Evolutionary conservation across 2,888 invertebrate genomes (phyloP).

Genomic region (Artemia sinica): DNA sequence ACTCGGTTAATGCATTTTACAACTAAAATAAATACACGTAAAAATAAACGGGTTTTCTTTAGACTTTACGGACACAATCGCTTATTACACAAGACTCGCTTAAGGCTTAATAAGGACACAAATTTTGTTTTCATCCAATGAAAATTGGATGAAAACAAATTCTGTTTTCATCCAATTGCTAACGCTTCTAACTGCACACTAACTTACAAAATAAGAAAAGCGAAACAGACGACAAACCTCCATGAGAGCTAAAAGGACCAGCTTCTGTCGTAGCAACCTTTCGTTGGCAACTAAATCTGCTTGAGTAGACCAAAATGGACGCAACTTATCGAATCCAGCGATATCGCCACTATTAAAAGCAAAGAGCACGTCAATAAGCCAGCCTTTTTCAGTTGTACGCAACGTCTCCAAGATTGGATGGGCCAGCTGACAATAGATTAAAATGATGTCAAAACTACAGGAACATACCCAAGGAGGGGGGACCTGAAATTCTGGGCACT

Average conservation of each 20-base stretch:
- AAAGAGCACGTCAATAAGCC: slow-evolving; percentile 67
- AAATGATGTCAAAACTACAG: too few relatives aligned
- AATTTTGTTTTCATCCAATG: too few relatives aligned
- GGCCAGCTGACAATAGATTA: slow-evolving; percentile 46
- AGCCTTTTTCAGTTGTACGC: slow-evolving; percentile 58
- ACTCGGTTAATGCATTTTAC: too few relatives aligned
- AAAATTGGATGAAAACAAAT: too few relatives aligned
- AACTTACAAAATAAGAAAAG: slow-evolving; percentile 21
- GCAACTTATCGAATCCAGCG: slow-evolving; percentile 51
- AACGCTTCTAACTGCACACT: slow-evolving; percentile 14
- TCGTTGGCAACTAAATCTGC: slow-evolving; percentile 69
- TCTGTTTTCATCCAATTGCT: neutral
- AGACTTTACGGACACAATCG: too few relatives aligned
- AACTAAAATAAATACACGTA: too few relatives aligned
- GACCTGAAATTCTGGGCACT: too few relatives aligned
- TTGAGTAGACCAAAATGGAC: slow-evolving; percentile 54
- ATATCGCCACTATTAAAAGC: slow-evolving; percentile 75
- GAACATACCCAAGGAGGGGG: too few relatives aligned
- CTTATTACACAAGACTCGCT: too few relatives aligned
- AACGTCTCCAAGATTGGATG: slow-evolving; percentile 81
- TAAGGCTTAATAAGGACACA: too few relatives aligned
- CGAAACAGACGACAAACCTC: slow-evolving; percentile 41
- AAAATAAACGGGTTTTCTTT: too few relatives aligned
- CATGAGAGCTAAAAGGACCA: slow-evolving; percentile 87
- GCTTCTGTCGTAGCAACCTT: slow-evolving; percentile 66